phyloP scores from a whole-genome alignment of 2,888 invertebrate genomes.

The Chloromyia formosa region DNA sequence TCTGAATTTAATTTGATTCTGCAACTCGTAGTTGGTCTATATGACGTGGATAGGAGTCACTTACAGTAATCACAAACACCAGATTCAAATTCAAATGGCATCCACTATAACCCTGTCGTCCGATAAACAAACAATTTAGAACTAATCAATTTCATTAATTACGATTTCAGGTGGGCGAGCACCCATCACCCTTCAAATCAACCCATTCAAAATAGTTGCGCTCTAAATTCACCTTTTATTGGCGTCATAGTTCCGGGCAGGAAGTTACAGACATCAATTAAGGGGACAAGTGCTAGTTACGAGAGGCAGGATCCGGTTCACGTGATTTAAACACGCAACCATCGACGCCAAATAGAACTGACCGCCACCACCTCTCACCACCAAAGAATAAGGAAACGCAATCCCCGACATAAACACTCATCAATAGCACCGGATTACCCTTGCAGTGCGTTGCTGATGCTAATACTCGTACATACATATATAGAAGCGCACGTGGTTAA shows the following conservation, averaged over 20 bases:
- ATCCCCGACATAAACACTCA: neutral
- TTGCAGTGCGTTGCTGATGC: neutral
- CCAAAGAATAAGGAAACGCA: too few species aligned
- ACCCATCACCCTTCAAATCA: neutral
- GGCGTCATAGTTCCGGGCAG: constrained; percentile 34
- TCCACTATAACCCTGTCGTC: neutral
- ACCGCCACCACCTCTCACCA: too few species aligned
- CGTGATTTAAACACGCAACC: constrained; percentile 28
- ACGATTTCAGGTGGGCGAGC: constrained; percentile 23
- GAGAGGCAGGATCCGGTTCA: neutral
- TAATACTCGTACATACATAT: neutral
- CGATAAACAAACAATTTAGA: neutral
- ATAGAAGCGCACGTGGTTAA: constrained; percentile 35
- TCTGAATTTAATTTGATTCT: too few species aligned
- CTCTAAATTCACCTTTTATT: too few species aligned
- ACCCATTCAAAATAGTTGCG: constrained; percentile 4
- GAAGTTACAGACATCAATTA: constrained; percentile 17
- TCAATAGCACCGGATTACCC: neutral
- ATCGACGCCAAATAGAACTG: too few species aligned
- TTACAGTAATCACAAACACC: too few species aligned
- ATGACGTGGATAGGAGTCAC: too few species aligned
- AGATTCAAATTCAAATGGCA: too few species aligned
- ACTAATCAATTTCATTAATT: constrained; percentile 40
- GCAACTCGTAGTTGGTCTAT: too few species aligned
- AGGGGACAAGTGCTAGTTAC: constrained; percentile 4